Percentiles rank a stretch among this genome's conserved stretches.
phyloP scores from a whole-genome alignment of 2,888 invertebrate genomes.

The Enoplolaimus lenunculus region DNA sequence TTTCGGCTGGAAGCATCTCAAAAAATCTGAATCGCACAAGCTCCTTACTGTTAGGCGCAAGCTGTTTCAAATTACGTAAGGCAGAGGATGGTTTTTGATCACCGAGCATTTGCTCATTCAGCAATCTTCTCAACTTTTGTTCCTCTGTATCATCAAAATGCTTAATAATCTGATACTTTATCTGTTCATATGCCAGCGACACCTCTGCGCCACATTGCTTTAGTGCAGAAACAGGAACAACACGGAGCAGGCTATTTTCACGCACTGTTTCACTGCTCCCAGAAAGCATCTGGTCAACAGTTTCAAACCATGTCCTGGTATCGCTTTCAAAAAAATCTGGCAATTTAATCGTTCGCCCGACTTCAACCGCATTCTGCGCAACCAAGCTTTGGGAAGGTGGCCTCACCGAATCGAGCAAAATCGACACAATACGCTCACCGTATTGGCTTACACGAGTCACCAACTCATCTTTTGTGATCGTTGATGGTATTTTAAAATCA shows the following conservation, averaged over 20 bases:
- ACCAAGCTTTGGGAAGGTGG: neutral
- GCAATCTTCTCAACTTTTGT: neutral
- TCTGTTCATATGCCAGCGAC: neutral
- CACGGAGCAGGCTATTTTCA: neutral
- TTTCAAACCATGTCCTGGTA: slow-evolving; percentile 9
- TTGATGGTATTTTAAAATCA: slow-evolving; percentile 9
- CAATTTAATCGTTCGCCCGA: neutral
- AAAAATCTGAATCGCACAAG: slow-evolving; percentile 8
- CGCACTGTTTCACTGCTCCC: neutral
- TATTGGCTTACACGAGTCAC: neutral
- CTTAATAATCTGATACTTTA: neutral
- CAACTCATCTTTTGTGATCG: neutral
- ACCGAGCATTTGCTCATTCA: slow-evolving; percentile 10
- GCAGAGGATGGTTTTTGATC: slow-evolving; percentile 2
- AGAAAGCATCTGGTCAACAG: neutral
- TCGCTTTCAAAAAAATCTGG: slow-evolving; percentile 13
- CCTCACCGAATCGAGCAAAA: neutral
- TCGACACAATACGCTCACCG: neutral
- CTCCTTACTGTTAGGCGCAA: neutral
- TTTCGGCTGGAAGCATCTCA: slow-evolving; percentile 10
- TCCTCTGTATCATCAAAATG: slow-evolving; percentile 9
- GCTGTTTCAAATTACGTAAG: neutral
- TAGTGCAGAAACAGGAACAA: neutral
- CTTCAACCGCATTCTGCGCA: neutral
- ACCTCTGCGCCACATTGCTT: slow-evolving; percentile 5